phyloP scores from a whole-genome alignment of 2,888 invertebrate species.

The Cyclophora albipunctata region DNA sequence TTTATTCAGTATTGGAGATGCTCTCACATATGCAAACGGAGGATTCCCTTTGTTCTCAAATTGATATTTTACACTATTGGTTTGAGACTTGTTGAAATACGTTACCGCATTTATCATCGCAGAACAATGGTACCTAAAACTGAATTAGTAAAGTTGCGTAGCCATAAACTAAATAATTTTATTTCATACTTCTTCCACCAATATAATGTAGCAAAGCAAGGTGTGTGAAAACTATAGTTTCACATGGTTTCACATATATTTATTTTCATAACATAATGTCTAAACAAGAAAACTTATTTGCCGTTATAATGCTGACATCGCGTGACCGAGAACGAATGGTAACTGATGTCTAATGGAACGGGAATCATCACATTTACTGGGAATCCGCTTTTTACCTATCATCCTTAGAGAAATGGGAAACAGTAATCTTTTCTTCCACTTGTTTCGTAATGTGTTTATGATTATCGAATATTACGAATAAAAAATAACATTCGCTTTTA shows the following conservation, averaged over 20 bases:
- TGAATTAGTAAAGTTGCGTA: too few species aligned
- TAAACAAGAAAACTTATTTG: slow-evolving; percentile 26
- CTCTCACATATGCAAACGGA: too few species aligned
- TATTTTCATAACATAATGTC: slow-evolving; percentile 4
- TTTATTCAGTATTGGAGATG: slow-evolving; percentile 3
- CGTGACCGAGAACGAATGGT: slow-evolving; percentile 65
- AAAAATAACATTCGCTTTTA: background rate
- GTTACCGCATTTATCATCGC: too few species aligned
- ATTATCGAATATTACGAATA: slow-evolving; percentile 31
- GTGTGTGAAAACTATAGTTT: background rate
- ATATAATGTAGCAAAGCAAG: too few species aligned
- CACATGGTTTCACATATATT: background rate
- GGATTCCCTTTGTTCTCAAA: too few species aligned
- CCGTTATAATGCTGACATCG: slow-evolving; percentile 63
- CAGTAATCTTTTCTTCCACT: slow-evolving; percentile 39
- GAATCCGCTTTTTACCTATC: slow-evolving; percentile 58
- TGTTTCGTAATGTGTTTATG: slow-evolving; percentile 46
- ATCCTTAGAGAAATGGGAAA: slow-evolving; percentile 50
- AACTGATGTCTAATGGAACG: slow-evolving; percentile 68
- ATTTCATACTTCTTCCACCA: too few species aligned
- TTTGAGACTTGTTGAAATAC: too few species aligned
- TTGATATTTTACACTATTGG: too few species aligned
- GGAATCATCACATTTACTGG: slow-evolving; percentile 64
- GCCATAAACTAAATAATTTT: too few species aligned
- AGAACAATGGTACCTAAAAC: too few species aligned